phyloP scores from a whole-genome alignment of 2,113 vertebrate species.

The Gnathonemus echidnorhynchus region DNA sequence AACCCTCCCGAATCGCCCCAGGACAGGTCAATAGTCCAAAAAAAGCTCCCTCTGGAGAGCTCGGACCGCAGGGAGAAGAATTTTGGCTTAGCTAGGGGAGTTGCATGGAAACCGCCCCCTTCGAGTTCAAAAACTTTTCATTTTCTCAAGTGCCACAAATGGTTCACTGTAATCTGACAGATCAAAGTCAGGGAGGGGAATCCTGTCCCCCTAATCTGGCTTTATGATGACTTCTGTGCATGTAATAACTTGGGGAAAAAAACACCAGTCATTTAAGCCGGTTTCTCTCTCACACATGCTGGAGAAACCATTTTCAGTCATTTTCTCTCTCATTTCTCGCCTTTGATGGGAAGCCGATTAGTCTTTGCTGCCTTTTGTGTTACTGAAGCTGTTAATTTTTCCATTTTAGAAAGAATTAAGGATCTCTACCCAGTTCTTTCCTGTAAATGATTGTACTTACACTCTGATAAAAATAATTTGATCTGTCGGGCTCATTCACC shows the following conservation, averaged over 20 bases:
- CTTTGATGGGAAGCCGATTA: slow-evolving; percentile 9
- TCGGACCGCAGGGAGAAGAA: slow-evolving; percentile 39
- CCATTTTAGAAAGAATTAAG: not conserved
- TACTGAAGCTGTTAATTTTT: not conserved
- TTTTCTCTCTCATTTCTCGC: not conserved
- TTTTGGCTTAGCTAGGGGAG: slow-evolving; percentile 43
- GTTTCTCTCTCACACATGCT: slow-evolving; percentile 8
- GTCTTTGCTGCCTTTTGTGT: not conserved
- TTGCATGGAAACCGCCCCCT: slow-evolving; percentile 35
- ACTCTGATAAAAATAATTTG: not conserved
- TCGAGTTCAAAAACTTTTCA: slow-evolving; percentile 48
- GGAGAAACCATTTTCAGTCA: not conserved
- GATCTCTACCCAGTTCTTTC: not conserved
- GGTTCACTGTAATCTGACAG: slow-evolving; percentile 68
- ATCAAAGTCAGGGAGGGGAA: slow-evolving; percentile 63
- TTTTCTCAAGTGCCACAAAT: slow-evolving; percentile 43
- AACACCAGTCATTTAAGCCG: slow-evolving; percentile 36
- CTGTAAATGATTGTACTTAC: not conserved
- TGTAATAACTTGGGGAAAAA: slow-evolving; percentile 54
- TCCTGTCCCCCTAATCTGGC: slow-evolving; percentile 64
- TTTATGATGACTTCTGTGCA: slow-evolving; percentile 57
- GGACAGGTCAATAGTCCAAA: slow-evolving; percentile 41
- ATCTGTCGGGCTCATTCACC: not conserved
- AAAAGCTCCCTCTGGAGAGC: slow-evolving; percentile 45
- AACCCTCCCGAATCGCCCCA: slow-evolving; percentile 36